phyloP scores from a whole-genome alignment of 2,888 invertebrate species.

The Leptopilina myrica region DNA sequence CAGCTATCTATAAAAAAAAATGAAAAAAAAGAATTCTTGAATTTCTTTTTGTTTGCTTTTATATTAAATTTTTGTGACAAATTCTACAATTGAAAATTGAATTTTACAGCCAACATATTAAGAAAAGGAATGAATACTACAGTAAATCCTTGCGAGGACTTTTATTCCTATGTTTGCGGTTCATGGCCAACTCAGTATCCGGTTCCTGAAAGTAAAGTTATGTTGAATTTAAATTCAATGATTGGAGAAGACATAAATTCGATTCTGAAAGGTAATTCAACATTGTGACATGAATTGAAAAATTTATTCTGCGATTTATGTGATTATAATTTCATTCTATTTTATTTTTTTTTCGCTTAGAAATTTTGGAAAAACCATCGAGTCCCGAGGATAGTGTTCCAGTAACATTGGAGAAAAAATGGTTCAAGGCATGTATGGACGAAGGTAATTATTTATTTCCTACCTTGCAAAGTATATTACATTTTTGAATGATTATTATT shows the following conservation, averaged over 20 bases:
- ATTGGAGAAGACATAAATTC: conserved; percentile 38
- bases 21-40: too few species aligned
- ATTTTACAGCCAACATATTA: conserved; percentile 42
- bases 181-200: conserved; percentile 48
- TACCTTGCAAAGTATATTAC: background rate
- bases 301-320: background rate
- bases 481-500: too few species aligned
- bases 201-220: conserved; percentile 40
- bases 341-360: conserved; percentile 18
- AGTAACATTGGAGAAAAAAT: conserved; percentile 43
- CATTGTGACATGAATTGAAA: too few species aligned
- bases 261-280: conserved; percentile 35
- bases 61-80: too few species aligned
- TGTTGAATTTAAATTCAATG: conserved; percentile 47
- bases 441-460: conserved; percentile 32
- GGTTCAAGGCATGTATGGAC: conserved; percentile 44
- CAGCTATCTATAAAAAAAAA: too few species aligned
- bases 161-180: conserved; percentile 41
- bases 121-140: conserved; percentile 44
- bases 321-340: background rate
- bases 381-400: conserved; percentile 33
- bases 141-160: conserved; percentile 45
- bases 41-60: too few species aligned
- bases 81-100: too few species aligned
- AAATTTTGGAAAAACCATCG: conserved; percentile 42